These are phyloP conservation scores for Napeogenes sylphis DNA, from an alignment of 2,888 invertebrate genomes.

Conservation along the genomic window DNA sequence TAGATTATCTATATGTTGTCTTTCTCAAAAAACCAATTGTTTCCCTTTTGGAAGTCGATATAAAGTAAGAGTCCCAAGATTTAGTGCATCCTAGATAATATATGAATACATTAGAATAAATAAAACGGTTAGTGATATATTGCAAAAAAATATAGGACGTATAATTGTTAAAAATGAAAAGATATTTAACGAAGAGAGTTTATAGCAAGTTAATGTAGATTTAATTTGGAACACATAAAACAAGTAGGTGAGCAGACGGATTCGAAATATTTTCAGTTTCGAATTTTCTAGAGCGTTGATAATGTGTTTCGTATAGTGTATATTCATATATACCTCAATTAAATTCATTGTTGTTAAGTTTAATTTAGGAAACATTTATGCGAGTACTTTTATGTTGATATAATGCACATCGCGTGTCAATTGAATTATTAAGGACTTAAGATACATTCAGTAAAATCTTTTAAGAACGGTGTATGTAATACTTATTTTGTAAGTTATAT, in stretches of 20 bases:
- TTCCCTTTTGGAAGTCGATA: too few species aligned
- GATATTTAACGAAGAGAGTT: background rate
- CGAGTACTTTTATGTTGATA: background rate
- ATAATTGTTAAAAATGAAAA: background rate
- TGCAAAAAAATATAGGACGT: background rate
- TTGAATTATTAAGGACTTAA: too few species aligned
- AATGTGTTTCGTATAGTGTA: slow-evolving; percentile 24
- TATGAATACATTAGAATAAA: too few species aligned
- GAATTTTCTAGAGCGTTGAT: slow-evolving; percentile 35
- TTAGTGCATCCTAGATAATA: too few species aligned
- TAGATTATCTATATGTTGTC: too few species aligned
- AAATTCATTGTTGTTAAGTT: slow-evolving; percentile 10
- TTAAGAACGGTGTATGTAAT: too few species aligned
- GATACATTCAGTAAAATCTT: too few species aligned
- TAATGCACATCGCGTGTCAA: too few species aligned
- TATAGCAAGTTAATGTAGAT: slow-evolving; percentile 21
- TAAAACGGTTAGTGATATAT: background rate
- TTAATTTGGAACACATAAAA: slow-evolving; percentile 22
- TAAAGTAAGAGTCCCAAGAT: too few species aligned
- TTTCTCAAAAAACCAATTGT: too few species aligned
- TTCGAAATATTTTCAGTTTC: slow-evolving; percentile 33
- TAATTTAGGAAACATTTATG: slow-evolving; percentile 2
- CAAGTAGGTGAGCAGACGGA: slow-evolving; percentile 31
- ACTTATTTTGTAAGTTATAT: too few species aligned
- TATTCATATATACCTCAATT: slow-evolving; percentile 22